Percentiles rank a stretch among this genome's conserved stretches.
Evolutionary conservation across 1,140 invertebrate genomes (phyloP).

Genomic region (Zeugodacus cucurbitae): DNA sequence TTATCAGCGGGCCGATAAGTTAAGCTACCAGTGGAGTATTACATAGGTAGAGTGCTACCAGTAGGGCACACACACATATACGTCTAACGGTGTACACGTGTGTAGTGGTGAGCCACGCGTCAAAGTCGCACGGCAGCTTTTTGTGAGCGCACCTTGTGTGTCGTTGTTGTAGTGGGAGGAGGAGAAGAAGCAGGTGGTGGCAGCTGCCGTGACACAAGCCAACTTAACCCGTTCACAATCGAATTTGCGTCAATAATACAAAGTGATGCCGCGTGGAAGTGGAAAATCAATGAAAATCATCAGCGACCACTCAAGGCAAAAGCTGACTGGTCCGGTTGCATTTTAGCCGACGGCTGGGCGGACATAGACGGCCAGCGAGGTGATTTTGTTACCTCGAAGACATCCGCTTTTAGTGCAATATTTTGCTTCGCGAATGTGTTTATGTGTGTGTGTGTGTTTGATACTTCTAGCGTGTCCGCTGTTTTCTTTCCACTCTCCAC

Average conservation of each 20-base stretch:
- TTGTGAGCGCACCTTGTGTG: too few species aligned
- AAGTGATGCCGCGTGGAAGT: neutral
- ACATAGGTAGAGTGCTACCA: too few species aligned
- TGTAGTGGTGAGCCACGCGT: neutral
- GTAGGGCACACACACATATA: neutral
- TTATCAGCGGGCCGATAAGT: neutral
- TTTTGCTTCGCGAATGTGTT: neutral
- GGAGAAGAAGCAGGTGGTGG: too few species aligned
- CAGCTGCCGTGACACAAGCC: neutral
- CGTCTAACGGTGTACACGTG: neutral
- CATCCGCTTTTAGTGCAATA: conserved; percentile 47
- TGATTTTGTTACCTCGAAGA: conserved; percentile 53
- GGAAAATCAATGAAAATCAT: conserved; percentile 13
- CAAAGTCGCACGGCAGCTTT: neutral
- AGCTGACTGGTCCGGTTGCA: neutral
- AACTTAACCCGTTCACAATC: conserved; percentile 27
- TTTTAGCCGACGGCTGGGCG: neutral
- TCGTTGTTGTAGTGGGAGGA: too few species aligned
- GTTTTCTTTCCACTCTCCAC: neutral
- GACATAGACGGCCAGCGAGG: neutral
- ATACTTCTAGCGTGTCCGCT: neutral
- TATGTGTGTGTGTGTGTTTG: neutral
- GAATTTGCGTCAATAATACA: conserved; percentile 27
- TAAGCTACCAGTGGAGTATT: neutral
- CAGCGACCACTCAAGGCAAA: neutral